A percentile compares a stretch with the other conserved stretches of the same genome.
phyloP scores from a whole-genome alignment of 2,113 vertebrate genomes.

The Chaetops frenatus region DNA sequence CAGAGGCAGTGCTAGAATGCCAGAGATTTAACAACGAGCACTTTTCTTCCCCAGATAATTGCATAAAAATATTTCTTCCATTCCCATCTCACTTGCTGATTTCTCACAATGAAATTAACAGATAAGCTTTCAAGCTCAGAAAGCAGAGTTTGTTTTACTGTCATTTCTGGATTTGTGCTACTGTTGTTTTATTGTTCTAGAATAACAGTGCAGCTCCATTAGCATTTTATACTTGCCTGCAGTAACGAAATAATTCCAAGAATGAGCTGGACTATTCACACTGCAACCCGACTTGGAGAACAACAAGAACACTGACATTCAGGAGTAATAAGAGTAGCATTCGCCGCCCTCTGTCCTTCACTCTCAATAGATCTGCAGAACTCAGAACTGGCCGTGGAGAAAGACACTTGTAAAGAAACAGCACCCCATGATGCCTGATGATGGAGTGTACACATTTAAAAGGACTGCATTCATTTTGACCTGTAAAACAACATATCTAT shows the following conservation, averaged over 20 bases:
- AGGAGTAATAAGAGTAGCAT: background rate
- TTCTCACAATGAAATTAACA: slow-evolving; percentile 28
- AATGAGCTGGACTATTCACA: slow-evolving; percentile 10
- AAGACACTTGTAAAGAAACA: background rate
- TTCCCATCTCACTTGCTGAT: slow-evolving; percentile 6
- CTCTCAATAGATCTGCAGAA: background rate
- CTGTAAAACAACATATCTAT: background rate
- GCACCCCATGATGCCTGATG: background rate
- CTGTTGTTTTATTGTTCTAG: slow-evolving; percentile 22
- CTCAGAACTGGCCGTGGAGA: background rate
- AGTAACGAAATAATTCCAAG: slow-evolving; percentile 13
- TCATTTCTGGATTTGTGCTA: background rate
- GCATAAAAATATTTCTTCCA: slow-evolving; percentile 40
- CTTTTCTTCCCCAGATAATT: slow-evolving; percentile 23
- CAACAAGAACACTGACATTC: background rate
- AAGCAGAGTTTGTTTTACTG: slow-evolving; percentile 3
- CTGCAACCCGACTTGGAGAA: background rate
- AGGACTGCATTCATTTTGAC: background rate
- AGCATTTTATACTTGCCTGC: slow-evolving; percentile 18
- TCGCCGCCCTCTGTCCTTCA: background rate
- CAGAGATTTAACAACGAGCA: slow-evolving; percentile 16
- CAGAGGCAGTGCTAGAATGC: slow-evolving; percentile 30
- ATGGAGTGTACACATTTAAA: background rate
- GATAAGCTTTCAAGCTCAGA: slow-evolving; percentile 11
- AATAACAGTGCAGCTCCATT: background rate